Conservation (phyloP, 2,888 invertebrate genomes). For the Diarsia dahlii region DNA sequence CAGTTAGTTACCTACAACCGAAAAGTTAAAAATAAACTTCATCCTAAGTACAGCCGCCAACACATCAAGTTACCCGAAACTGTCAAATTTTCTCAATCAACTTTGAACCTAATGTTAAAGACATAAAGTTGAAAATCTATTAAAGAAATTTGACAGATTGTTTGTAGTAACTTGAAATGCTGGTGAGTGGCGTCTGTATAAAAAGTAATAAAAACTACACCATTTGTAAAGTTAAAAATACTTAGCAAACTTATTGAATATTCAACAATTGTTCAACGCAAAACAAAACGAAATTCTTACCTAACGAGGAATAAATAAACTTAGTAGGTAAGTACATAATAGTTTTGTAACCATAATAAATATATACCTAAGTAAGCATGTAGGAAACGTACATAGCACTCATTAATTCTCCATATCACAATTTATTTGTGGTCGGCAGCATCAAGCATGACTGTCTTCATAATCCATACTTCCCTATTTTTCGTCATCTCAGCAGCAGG, state of each 20-base stretch:
- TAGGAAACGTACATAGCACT: background rate
- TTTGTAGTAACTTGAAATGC: no score
- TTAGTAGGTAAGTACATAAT: conserved; percentile 19
- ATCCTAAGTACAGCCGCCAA: background rate
- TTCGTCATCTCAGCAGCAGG: background rate
- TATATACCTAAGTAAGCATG: background rate
- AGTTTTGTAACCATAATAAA: conserved; percentile 45
- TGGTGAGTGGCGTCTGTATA: background rate
- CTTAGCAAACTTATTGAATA: conserved; percentile 42
- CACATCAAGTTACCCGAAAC: no score
- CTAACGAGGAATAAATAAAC: conserved; percentile 42
- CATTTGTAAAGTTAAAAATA: conserved; percentile 18
- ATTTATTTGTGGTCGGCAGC: background rate
- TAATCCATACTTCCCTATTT: background rate
- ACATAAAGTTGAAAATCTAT: no score
- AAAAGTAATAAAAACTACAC: background rate
- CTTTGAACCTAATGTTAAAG: no score
- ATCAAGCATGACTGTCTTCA: no score
- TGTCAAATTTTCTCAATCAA: no score
- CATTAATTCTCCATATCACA: background rate
- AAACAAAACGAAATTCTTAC: conserved; percentile 41
- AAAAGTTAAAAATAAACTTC: conserved; percentile 12
- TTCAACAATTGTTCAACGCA: conserved; percentile 45
- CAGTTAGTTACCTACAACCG: background rate
- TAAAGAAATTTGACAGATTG: no score